Evolutionary conservation across 2,113 vertebrate species (phyloP).

Genomic region (Eublepharis macularius): DNA sequence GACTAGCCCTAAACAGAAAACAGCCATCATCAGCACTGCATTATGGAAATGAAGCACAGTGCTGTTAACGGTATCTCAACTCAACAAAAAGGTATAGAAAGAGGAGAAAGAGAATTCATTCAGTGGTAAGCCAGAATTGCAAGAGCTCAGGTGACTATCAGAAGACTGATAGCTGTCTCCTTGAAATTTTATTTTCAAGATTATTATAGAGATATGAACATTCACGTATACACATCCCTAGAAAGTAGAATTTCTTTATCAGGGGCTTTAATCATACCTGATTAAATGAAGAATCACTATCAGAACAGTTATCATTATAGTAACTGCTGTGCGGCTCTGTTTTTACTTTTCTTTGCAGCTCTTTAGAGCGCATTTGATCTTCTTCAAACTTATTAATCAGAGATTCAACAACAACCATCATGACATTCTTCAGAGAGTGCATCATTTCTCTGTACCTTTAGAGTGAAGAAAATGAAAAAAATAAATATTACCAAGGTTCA

Average conservation of each 20-base stretch:
- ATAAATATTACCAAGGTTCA: neutral
- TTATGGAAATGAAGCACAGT: neutral
- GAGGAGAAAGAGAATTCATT: neutral
- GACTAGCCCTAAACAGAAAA: neutral
- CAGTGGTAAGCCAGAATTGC: no score
- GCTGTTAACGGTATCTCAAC: no score
- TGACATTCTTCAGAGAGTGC: slow-evolving; percentile 86
- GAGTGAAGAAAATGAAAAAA: slow-evolving; percentile 43
- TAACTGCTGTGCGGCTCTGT: slow-evolving; percentile 73
- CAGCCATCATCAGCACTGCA: neutral
- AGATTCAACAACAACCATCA: slow-evolving; percentile 88
- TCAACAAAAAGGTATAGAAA: neutral
- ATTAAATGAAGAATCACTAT: slow-evolving; percentile 95
- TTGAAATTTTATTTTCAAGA: neutral
- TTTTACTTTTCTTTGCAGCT: slow-evolving; percentile 75
- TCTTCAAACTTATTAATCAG: slow-evolving; percentile 91
- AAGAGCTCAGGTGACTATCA: neutral
- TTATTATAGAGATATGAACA: neutral
- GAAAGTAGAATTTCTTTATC: neutral
- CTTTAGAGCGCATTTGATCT: slow-evolving; percentile 83
- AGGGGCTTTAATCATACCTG: slow-evolving; percentile 77
- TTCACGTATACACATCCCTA: neutral
- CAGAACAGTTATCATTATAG: slow-evolving; percentile 90
- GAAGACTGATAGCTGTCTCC: no score
- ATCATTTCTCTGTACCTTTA: slow-evolving; percentile 93